These are phyloP conservation scores for Oryzaephilus surinamensis DNA, from an alignment of 1,140 invertebrate genomes.

Conservation along the genomic window DNA sequence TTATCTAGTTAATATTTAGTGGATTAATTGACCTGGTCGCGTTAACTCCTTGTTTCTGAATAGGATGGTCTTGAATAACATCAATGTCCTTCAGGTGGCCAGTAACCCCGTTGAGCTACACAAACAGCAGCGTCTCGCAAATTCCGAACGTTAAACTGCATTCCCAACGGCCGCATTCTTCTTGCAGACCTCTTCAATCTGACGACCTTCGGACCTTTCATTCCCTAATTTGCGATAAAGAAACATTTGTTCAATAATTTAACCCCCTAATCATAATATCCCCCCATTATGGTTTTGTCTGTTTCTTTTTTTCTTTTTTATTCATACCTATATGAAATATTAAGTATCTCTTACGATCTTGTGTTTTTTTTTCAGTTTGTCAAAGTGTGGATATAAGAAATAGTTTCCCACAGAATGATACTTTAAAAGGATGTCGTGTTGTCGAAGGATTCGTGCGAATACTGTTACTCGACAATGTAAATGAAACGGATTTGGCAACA, in stretches of 20 bases:
- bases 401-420: slow-evolving; percentile 55
- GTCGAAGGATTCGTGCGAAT: slow-evolving; percentile 62
- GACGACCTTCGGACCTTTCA: slow-evolving; percentile 12
- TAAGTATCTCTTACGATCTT: slow-evolving; percentile 1
- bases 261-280: no score
- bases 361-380: slow-evolving; percentile 43
- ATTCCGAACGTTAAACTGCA: slow-evolving; percentile 14
- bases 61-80: background rate
- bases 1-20: no score
- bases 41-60: background rate
- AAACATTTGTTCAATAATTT: no score
- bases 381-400: slow-evolving; percentile 76
- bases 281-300: no score
- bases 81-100: slow-evolving; percentile 11
- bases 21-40: no score
- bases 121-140: slow-evolving; percentile 14
- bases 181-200: slow-evolving; percentile 13
- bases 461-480: slow-evolving; percentile 46
- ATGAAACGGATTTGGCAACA: slow-evolving; percentile 38
- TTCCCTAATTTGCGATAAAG: no score
- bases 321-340: background rate
- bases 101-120: slow-evolving; percentile 13
- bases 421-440: slow-evolving; percentile 64
- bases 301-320: background rate
- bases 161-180: slow-evolving; percentile 12